Conservation (phyloP, 1,140 invertebrate species). For the Zaprionus davidi region DNA sequence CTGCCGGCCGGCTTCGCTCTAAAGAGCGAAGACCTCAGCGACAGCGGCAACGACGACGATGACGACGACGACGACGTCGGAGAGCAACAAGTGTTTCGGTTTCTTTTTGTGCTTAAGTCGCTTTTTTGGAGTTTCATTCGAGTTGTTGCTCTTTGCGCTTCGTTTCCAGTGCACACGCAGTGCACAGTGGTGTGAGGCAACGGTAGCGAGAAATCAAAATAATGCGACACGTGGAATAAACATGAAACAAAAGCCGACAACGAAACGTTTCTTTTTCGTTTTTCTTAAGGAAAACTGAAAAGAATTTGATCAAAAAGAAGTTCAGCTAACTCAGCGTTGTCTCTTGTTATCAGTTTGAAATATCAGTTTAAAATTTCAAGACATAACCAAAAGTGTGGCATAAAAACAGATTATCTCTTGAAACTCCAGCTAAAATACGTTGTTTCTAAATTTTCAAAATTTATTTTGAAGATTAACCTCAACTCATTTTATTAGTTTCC, state of each 20-base stretch:
- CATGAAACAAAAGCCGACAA: not conserved
- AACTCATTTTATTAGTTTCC: not conserved
- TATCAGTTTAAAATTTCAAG: not conserved
- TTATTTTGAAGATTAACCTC: not conserved
- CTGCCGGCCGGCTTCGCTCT: constrained; percentile 66
- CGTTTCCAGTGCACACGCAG: not conserved
- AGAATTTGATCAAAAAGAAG: not conserved
- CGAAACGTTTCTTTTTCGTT: not conserved
- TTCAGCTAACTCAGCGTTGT: not conserved
- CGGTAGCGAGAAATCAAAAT: not conserved
- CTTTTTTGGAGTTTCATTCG: constrained; percentile 44
- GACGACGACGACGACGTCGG: not conserved
- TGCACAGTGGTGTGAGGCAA: constrained; percentile 26
- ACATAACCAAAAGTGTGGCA: not conserved
- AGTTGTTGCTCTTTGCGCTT: constrained; percentile 33
- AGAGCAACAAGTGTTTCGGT: constrained; percentile 71
- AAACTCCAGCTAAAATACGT: not conserved
- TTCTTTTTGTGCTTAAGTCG: constrained; percentile 49
- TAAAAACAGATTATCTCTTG: not conserved
- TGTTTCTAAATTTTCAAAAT: not conserved
- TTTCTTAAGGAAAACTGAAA: not conserved
- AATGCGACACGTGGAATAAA: constrained; percentile 6
- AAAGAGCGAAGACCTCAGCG: constrained; percentile 54
- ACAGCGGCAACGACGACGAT: constrained; percentile 23
- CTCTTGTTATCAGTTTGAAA: not conserved